A percentile compares a stretch with the other conserved stretches of the same genome.
Evolutionary conservation across 2,113 vertebrate species (phyloP).

Genomic region (Pedionomus torquatus): DNA sequence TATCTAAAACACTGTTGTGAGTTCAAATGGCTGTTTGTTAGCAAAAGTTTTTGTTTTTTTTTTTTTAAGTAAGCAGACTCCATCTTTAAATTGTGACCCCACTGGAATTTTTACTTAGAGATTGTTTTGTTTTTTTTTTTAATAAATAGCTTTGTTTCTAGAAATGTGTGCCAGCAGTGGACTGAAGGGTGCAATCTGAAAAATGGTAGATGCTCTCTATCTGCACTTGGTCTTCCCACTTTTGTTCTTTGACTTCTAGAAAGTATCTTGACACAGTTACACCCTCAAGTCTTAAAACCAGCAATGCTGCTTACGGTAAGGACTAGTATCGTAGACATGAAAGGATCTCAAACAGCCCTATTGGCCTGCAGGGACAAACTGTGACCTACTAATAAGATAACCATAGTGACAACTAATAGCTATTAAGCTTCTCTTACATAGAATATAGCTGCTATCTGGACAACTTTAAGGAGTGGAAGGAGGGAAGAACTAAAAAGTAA

Average conservation of each 20-base stretch:
- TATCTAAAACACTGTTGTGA: background rate
- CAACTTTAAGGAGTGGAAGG: background rate
- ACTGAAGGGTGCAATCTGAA: background rate
- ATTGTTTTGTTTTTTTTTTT: no score
- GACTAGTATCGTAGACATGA: background rate
- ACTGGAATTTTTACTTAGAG: background rate
- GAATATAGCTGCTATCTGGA: background rate
- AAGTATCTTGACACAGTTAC: background rate
- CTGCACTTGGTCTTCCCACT: background rate
- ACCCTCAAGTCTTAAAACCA: background rate
- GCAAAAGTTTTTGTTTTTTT: background rate
- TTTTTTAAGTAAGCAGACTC: background rate
- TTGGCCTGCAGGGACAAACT: background rate
- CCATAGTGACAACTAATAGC: background rate
- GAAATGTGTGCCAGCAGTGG: background rate
- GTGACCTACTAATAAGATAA: background rate
- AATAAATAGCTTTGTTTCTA: background rate
- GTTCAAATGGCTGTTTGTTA: background rate
- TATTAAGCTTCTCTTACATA: background rate
- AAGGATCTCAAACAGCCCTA: background rate
- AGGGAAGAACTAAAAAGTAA: background rate
- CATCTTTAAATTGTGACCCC: background rate
- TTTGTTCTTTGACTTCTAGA: background rate
- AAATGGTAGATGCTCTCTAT: background rate
- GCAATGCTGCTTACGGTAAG: background rate